Base-by-base conservation (phyloP, 2,888 invertebrate genomes). In the Sepiola atlantica region DNA sequence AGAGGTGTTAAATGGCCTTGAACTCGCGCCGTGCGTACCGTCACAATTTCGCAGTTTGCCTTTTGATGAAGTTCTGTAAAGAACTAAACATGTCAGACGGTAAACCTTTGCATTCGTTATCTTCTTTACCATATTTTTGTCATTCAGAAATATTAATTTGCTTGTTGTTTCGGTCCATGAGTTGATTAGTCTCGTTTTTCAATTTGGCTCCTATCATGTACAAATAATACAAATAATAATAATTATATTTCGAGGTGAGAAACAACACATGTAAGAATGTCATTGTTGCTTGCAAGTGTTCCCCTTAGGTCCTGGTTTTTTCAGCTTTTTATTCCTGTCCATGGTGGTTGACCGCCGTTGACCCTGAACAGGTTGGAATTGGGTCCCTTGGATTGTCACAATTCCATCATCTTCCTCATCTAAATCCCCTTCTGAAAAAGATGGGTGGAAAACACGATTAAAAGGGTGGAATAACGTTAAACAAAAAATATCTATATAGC, bases 361-460 rank as follows among this genome's bases (percentile, higher is more conserved):
- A 94, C 96, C 96, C 95, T 96, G 96, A 28, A 96, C 96, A 35
- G 96, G 96, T 93, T 95, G 96, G 94, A 93, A 55, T 95, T 96
- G 91, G 95, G 96, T 94, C 94, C 95, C 93, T 95, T 95, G 18
- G 95, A 95, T n/a, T 95, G 95, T 92, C 95, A 93, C 95, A 77
- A 77, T 16, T 61, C 96, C 95, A 57, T 96, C 95, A 24, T 96
- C 96, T 54, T 95, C 95, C 20, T 94, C 94, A 57, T 93, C 95
- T 94, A 57, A 95, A 95, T 10, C 94, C 95, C 77, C 94, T 94
- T 32, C 95, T 95, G 55, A 90, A 55, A 45, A 94, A 93, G 0
- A 32, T 20, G 45, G 55, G 28, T 4, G 28, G 35, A 45, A 55
- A 32, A 55, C 12, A 45, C 8, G 45, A 45, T 45, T 45, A 45